phyloP scores from a whole-genome alignment of 2,797 vertebrate genomes.

The Lithobates sylvaticus region DNA sequence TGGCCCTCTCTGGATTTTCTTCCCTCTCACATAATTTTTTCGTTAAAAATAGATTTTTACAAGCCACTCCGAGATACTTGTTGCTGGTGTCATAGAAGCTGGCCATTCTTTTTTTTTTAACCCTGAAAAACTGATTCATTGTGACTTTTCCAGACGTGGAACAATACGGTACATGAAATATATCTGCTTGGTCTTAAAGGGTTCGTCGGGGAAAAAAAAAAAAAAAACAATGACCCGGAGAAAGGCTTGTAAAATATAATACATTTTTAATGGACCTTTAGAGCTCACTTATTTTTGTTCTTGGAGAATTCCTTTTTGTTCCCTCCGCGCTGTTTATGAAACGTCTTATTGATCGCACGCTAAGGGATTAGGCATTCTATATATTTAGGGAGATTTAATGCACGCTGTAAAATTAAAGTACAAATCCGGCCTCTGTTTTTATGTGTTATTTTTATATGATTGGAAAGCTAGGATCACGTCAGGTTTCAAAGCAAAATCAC shows the following conservation, averaged over 20 bases:
- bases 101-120: slow-evolving; percentile 13
- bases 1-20: slow-evolving; percentile 26
- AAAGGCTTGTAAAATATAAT: slow-evolving; percentile 51
- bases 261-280: slow-evolving; percentile 12
- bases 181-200: neutral
- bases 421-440: slow-evolving; percentile 30
- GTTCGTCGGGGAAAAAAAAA: neutral
- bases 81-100: neutral
- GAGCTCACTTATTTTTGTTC: slow-evolving; percentile 17
- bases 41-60: slow-evolving; percentile 59
- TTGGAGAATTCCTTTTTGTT: neutral
- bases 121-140: neutral
- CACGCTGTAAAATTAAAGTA: slow-evolving; percentile 21
- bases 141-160: slow-evolving; percentile 15
- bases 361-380: slow-evolving; percentile 22
- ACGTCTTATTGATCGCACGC: slow-evolving; percentile 18
- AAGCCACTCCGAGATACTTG: slow-evolving; percentile 15
- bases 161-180: slow-evolving; percentile 7
- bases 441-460: slow-evolving; percentile 28
- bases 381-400: slow-evolving; percentile 33
- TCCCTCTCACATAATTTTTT: slow-evolving; percentile 48
- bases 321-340: slow-evolving; percentile 14
- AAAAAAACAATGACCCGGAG: slow-evolving; percentile 11
- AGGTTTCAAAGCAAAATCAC: neutral
- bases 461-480: slow-evolving; percentile 5